These are phyloP conservation scores for Ctena decussata DNA, from an alignment of 2,888 invertebrate genomes.

Conservation along the genomic window DNA sequence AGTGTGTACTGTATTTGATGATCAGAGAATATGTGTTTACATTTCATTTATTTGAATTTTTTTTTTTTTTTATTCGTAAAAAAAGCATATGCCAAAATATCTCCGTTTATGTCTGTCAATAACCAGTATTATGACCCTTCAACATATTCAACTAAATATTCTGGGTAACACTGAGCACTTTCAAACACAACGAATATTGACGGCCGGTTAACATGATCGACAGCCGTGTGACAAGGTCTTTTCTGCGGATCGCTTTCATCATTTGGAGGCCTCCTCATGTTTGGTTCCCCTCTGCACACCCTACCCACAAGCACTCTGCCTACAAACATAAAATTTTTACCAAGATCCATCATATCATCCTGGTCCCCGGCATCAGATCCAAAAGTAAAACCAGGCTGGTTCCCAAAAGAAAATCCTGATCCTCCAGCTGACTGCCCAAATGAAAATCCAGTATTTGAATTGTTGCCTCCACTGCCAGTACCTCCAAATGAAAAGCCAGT, in stretches of 20 bases:
- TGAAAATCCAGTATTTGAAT: too few species aligned
- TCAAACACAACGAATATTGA: slow-evolving; percentile 81
- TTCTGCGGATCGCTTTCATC: slow-evolving; percentile 30
- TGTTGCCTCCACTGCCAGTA: not conserved
- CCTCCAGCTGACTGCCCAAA: too few species aligned
- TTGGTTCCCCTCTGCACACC: slow-evolving; percentile 64
- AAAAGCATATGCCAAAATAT: too few species aligned
- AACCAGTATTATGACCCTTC: not conserved
- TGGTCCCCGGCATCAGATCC: not conserved
- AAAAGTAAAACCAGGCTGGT: not conserved
- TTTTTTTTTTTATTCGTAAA: too few species aligned
- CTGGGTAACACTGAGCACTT: slow-evolving; percentile 80
- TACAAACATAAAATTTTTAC: slow-evolving; percentile 70
- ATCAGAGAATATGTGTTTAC: too few species aligned
- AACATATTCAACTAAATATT: slow-evolving; percentile 77
- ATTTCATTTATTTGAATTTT: too few species aligned
- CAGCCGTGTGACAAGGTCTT: slow-evolving; percentile 60
- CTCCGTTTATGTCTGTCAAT: too few species aligned
- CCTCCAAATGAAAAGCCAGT: not conserved
- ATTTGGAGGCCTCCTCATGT: slow-evolving; percentile 72
- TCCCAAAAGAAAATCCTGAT: not conserved
- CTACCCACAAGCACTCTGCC: slow-evolving; percentile 77
- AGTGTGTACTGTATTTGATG: too few species aligned
- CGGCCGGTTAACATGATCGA: slow-evolving; percentile 67
- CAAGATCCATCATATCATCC: not conserved